A percentile compares a stretch with the other conserved stretches of the same genome.
These are phyloP conservation scores for Eulithis prunata DNA, from an alignment of 2,888 invertebrate genomes.

Conservation along the genomic window DNA sequence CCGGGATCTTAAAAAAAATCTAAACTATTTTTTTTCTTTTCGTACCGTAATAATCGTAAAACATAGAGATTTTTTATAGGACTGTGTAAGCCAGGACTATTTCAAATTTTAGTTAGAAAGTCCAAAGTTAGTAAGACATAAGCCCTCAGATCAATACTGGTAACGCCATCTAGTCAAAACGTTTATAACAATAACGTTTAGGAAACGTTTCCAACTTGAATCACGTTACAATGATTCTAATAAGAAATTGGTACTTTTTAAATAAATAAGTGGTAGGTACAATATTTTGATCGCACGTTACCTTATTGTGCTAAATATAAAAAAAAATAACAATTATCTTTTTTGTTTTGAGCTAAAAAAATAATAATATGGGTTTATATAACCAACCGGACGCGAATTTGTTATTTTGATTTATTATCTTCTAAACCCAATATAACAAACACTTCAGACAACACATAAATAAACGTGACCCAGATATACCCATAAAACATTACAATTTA, in stretches of 20 bases:
- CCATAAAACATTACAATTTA: constrained; percentile 35
- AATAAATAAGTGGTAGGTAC: no score
- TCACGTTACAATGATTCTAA: neutral
- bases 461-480: constrained; percentile 33
- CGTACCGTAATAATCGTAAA: neutral
- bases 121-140: no score
- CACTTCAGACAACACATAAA: constrained; percentile 22
- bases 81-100: no score
- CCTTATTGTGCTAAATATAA: no score
- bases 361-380: no score
- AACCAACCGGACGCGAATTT: no score
- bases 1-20: constrained; percentile 27
- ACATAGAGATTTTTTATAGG: no score
- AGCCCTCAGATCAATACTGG: constrained; percentile 18
- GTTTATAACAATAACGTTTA: neutral
- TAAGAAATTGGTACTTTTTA: neutral
- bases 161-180: constrained; percentile 46
- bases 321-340: no score
- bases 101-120: no score
- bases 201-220: neutral
- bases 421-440: constrained; percentile 15
- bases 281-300: no score
- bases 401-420: neutral
- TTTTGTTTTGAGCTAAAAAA: no score
- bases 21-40: neutral